Percentiles rank a stretch among this genome's conserved stretches.
Evolutionary conservation across 1,140 invertebrate genomes (phyloP).

Genomic region (Leptinotarsa texana): DNA sequence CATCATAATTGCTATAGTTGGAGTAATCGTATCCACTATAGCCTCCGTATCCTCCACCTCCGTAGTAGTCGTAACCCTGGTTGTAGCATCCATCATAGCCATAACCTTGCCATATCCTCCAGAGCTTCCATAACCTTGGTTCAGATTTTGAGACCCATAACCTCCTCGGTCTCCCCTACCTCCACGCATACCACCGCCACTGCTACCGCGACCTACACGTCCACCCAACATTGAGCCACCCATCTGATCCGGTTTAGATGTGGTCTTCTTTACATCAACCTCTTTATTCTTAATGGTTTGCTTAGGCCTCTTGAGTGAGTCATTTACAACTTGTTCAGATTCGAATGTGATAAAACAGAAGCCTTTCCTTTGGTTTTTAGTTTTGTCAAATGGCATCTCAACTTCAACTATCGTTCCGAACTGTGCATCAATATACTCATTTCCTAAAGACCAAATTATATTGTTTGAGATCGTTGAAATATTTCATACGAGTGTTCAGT

Average conservation of each 20-base stretch:
- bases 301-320: no score
- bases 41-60: conserved; percentile 73
- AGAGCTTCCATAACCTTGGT: conserved; percentile 55
- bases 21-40: conserved; percentile 67
- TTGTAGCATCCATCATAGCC: conserved; percentile 66
- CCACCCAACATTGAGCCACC: conserved; percentile 55
- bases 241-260: conserved; percentile 82
- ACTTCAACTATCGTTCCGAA: no score
- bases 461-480: no score
- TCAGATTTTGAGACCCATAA: conserved; percentile 54
- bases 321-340: no score
- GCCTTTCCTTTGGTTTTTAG: no score
- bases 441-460: no score
- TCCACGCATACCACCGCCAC: conserved; percentile 57
- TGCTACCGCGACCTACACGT: no score
- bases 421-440: no score
- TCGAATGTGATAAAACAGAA: no score
- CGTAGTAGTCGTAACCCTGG: conserved; percentile 56
- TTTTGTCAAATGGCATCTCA: no score
- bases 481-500: no score
- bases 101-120: conserved; percentile 47
- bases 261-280: conserved; percentile 66
- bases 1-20: conserved; percentile 31
- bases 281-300: no score
- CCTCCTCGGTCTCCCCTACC: conserved; percentile 69